Evolutionary conservation across 2,797 vertebrate species (phyloP), one percentile per base, ranked within the genome.

Genomic region (Labeo calbasu): DNA sequence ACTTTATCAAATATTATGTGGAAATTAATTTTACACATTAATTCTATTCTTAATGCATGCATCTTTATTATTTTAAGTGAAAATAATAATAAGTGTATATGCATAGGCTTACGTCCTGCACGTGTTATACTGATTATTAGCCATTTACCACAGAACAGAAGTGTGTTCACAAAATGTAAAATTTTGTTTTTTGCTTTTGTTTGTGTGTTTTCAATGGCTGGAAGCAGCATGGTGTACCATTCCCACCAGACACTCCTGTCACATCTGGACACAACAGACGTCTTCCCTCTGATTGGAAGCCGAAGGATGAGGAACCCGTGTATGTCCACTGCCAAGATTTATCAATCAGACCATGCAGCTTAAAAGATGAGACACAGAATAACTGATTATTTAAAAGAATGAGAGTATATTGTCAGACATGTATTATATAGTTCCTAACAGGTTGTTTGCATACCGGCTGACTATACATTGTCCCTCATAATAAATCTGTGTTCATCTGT

Each of bases 221-320:
- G 11, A 51, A 63, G 23, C 55, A 82, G 80, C 70, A 51, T 13
- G 57, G 70, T 36, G 36, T 65, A 28, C 80, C 19, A 23, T 51
- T 73, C 5, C 11, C 53, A 36, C 43, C 55, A 72, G 19, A n/a
- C 0, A 23, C 9, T 73, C 14, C 81, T 25, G 57, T 25, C 19
- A 28, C 36, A 65, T n/a, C 71, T 40, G 46, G 61, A 76, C 2
- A 2, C 59, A 76, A 2, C 14, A 40, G n/a, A 66, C 21, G 32
- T 55, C 81, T 66, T 82, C 48, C 57, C 21, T 25, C 81, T 25
- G 81, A 83, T 19, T 83, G 59, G 61, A 36, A 76, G n/a, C 28
- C 11, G 2, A 23, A 76, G 32, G 46, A 76, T n/a, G 48, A 55
- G 5, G n/a, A 46, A 14, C 14, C 70, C 7, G 28, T 63, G 51